Percentiles rank a stretch among this genome's conserved stretches.
Conservation (phyloP, 1,140 invertebrate genomes). For the Anoplophora glabripennis region DNA sequence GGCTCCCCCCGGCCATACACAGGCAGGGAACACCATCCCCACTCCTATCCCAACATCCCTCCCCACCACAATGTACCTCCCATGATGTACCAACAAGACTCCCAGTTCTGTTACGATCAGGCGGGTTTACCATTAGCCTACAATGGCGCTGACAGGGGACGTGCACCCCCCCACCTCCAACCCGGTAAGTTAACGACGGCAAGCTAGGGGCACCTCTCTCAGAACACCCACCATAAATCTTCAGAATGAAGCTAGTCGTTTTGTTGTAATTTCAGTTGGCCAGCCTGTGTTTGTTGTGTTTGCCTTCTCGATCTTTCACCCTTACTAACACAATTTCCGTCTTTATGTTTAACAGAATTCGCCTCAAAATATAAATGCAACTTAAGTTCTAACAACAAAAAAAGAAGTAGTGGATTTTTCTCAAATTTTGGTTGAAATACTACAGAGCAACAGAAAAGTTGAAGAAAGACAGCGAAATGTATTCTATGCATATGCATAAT, state of each 20-base stretch:
- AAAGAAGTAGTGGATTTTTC: too few species aligned
- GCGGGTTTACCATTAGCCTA: constrained; percentile 55
- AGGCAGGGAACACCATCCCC: constrained; percentile 52
- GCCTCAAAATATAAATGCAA: too few species aligned
- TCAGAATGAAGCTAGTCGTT: constrained; percentile 12
- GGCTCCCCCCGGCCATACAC: constrained; percentile 53
- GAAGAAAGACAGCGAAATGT: too few species aligned
- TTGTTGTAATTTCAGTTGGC: background rate
- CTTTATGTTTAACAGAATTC: too few species aligned
- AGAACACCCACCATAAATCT: constrained; percentile 29
- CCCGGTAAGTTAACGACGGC: constrained; percentile 55
- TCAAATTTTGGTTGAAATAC: too few species aligned
- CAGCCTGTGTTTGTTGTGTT: background rate
- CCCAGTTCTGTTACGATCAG: constrained; percentile 61
- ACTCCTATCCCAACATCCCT: constrained; percentile 46
- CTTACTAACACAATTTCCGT: too few species aligned
- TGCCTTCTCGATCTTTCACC: constrained; percentile 9
- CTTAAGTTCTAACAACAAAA: too few species aligned
- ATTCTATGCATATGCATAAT: too few species aligned
- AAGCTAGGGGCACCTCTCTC: constrained; percentile 34
- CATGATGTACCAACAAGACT: constrained; percentile 56
- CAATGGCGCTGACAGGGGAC: constrained; percentile 54
- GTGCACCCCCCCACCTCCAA: constrained; percentile 56
- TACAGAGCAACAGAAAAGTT: too few species aligned
- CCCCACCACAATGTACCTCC: constrained; percentile 43